Percentiles rank a stretch among this genome's conserved stretches.
phyloP scores from a whole-genome alignment of 2,797 vertebrate genomes.

The Centroberyx gerrardi region DNA sequence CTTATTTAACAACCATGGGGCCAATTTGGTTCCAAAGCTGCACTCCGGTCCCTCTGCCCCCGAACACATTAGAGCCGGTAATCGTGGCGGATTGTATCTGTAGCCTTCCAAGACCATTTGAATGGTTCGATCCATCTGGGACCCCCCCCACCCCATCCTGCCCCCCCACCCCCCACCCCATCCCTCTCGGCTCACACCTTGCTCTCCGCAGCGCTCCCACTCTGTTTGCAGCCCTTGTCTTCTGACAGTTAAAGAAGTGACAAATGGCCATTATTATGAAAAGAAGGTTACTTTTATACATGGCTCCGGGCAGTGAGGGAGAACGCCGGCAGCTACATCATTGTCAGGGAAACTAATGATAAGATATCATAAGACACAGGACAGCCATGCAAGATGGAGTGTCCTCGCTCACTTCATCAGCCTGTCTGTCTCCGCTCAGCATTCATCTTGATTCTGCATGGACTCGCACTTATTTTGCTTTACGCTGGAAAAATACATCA shows the following conservation, averaged over 20 bases:
- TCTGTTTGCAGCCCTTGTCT: conserved; percentile 67
- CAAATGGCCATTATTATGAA: conserved; percentile 86
- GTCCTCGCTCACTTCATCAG: conserved; percentile 70
- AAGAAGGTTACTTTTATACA: conserved; percentile 88
- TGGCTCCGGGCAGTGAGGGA: conserved; percentile 63
- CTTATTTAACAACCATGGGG: conserved; percentile 61
- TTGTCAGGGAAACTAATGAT: conserved; percentile 87
- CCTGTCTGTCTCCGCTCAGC: conserved; percentile 55
- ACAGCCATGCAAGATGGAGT: conserved; percentile 83
- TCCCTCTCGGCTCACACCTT: conserved; percentile 9
- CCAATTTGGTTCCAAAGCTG: conserved; percentile 31
- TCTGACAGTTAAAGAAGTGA: conserved; percentile 83
- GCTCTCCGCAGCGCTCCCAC: conserved; percentile 64
- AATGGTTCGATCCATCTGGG: conserved; percentile 44
- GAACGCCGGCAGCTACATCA: conserved; percentile 77
- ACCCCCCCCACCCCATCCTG: neutral
- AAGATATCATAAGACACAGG: conserved; percentile 87
- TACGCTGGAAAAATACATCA: conserved; percentile 69
- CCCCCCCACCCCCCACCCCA: neutral
- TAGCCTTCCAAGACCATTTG: conserved; percentile 64
- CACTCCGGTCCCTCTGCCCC: conserved; percentile 69
- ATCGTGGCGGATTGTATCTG: conserved; percentile 59
- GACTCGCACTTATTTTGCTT: conserved; percentile 73
- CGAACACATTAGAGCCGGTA: conserved; percentile 76
- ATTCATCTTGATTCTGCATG: conserved; percentile 83